phyloP scores from a whole-genome alignment of 30 jellyfish, hydroid and myxozoan species.

The Aurelia aurita complex sp. Pacific region DNA sequence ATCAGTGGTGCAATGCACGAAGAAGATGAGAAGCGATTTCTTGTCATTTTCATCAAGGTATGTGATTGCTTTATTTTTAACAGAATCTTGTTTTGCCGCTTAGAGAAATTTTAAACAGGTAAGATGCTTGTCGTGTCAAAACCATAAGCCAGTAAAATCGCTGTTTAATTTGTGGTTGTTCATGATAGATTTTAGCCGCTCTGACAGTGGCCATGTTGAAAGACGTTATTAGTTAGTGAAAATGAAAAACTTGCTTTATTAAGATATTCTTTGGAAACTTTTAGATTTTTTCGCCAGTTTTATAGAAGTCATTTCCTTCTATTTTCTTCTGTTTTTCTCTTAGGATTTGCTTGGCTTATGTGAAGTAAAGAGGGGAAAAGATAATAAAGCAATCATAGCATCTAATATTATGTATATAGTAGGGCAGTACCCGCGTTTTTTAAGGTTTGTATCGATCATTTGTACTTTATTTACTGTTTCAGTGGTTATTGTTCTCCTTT shows the following conservation, averaged over 20 bases:
- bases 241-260: too few species aligned
- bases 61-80: background rate
- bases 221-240: too few species aligned
- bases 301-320: background rate
- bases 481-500: too few species aligned
- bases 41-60: conserved; percentile 98
- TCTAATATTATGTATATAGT: conserved; percentile 98
- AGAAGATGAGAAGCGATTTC: conserved; percentile 95
- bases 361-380: conserved; percentile 98
- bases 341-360: conserved; percentile 95
- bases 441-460: conserved; percentile 49
- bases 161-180: too few species aligned
- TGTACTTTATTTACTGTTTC: too few species aligned
- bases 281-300: too few species aligned
- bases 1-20: conserved; percentile 99
- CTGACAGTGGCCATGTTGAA: too few species aligned
- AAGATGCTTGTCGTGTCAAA: too few species aligned
- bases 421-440: conserved; percentile 98
- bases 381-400: conserved; percentile 98
- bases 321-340: background rate
- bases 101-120: background rate
- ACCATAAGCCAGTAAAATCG: too few species aligned
- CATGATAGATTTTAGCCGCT: too few species aligned
- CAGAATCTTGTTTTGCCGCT: background rate
- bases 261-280: background rate